Base-by-base conservation (phyloP, 1,140 invertebrate species). In the Campoletis sonorensis region DNA sequence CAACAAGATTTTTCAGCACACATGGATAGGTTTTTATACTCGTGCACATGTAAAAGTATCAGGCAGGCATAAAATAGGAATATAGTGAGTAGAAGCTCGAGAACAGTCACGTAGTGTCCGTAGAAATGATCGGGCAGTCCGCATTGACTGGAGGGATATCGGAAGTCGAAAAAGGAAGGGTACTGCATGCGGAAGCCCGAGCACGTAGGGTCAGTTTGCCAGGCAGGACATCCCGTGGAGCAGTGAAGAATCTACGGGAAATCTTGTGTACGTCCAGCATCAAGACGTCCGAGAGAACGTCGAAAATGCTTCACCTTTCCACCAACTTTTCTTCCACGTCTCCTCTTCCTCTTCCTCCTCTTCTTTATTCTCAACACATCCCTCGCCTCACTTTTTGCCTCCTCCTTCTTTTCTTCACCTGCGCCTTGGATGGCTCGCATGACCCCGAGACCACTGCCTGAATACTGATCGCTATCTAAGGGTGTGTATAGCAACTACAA, bases 161-260 rank as follows among this genome's bases (percentile, higher is more conserved):
- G 86, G 84, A 86, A 87, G 85, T 85, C 81, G 82, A 79, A 61
- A 33, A 16, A 78, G 61, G 37, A 86, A 86, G 85, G 67, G 30
- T 33, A 85, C 84, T 84, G 81, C 85, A 86, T 86, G 86, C 85
- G 85, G 84, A 85, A 86, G 86, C 86, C 86, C 79, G 81, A 82
- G 85, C 86, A 87, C 86, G 86, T 86, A 86, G 85, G 85, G 83
- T 87, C 86, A 86, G 86, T 87, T 86, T 87, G 84, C 85, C 85
- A 79, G 85, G 71, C 83, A 80, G 82, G 84, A 83, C 84, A 86
- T 87, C 84, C 83, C 85, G 84, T 86, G 86, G 79, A 79, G 51
- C 82, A 76, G 81, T 84, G 83, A 86, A 85, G 86, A 86, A 86
- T 86, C 86, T 82, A 79, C 80, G 77, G 79, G 84, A 85, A 86